Conservation (phyloP, 2,888 invertebrate species). For the Troides aeacus region DNA sequence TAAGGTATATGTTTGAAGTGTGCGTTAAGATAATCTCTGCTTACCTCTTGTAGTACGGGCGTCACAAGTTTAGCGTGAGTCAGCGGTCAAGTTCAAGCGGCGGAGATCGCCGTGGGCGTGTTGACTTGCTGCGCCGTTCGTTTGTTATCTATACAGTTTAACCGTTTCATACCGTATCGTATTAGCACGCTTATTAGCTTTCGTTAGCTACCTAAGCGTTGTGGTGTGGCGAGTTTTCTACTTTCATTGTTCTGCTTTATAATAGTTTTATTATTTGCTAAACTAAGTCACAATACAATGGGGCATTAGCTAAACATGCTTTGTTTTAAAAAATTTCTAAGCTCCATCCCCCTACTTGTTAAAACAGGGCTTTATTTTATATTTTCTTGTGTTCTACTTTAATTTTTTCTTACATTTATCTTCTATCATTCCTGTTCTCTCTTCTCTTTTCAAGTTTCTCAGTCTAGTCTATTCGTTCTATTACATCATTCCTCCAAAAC, state of each 20-base stretch:
- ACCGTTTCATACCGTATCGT: constrained; percentile 12
- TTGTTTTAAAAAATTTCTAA: too few relatives aligned
- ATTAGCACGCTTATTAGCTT: constrained; percentile 16
- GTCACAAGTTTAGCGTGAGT: constrained; percentile 7
- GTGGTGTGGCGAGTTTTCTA: not conserved
- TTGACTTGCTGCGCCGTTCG: not conserved
- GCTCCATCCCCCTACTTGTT: too few relatives aligned
- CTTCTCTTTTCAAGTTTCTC: too few relatives aligned
- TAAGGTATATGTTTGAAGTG: not conserved
- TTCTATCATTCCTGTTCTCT: too few relatives aligned
- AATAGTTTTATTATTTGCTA: not conserved
- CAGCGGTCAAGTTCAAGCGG: constrained; percentile 27
- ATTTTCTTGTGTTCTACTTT: too few relatives aligned
- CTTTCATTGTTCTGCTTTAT: constrained; percentile 3
- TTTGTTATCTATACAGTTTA: constrained; percentile 6
- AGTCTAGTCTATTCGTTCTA: too few relatives aligned
- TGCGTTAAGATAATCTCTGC: not conserved
- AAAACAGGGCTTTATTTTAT: too few relatives aligned
- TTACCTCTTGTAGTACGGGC: not conserved
- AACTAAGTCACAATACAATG: not conserved
- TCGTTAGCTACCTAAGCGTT: constrained; percentile 2
- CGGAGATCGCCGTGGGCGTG: constrained; percentile 11
- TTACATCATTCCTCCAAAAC: too few relatives aligned
- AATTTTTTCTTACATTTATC: too few relatives aligned
- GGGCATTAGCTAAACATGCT: too few relatives aligned